phyloP scores from a whole-genome alignment of 2,888 invertebrate genomes.

The Byasa hedistus region DNA sequence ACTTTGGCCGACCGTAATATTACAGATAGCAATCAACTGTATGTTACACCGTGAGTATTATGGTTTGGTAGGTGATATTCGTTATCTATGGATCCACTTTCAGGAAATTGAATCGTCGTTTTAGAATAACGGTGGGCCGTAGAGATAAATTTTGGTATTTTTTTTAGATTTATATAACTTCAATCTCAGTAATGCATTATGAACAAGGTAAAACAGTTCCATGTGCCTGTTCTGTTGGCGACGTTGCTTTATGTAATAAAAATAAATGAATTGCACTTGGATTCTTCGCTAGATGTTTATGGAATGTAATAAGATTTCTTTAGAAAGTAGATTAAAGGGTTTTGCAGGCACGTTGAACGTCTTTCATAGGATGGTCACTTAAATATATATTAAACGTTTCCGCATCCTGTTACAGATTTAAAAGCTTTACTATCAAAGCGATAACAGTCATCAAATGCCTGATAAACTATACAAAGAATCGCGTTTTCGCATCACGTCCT shows the following conservation, averaged over 20 bases:
- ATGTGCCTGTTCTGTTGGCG: neutral
- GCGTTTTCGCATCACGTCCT: constrained; percentile 10
- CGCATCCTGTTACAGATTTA: constrained; percentile 35
- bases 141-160: neutral
- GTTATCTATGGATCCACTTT: constrained; percentile 29
- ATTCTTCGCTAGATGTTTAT: neutral
- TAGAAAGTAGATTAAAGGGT: constrained; percentile 41
- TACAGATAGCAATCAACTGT: constrained; percentile 25
- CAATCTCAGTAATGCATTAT: neutral
- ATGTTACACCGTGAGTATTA: constrained; percentile 25
- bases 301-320: constrained; percentile 13
- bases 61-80: constrained; percentile 22
- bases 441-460: constrained; percentile 13
- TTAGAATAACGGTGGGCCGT: constrained; percentile 8
- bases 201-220: neutral
- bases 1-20: constrained; percentile 24
- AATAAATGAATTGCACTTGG: neutral
- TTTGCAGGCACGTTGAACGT: constrained; percentile 46
- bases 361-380: constrained; percentile 69
- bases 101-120: constrained; percentile 22
- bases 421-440: constrained; percentile 25
- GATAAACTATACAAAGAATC: constrained; percentile 5
- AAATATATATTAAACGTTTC: constrained; percentile 65
- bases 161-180: neutral
- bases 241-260: neutral